phyloP scores from a whole-genome alignment of 2,797 vertebrate genomes.

The Sternarchorhynchus goeldii region DNA sequence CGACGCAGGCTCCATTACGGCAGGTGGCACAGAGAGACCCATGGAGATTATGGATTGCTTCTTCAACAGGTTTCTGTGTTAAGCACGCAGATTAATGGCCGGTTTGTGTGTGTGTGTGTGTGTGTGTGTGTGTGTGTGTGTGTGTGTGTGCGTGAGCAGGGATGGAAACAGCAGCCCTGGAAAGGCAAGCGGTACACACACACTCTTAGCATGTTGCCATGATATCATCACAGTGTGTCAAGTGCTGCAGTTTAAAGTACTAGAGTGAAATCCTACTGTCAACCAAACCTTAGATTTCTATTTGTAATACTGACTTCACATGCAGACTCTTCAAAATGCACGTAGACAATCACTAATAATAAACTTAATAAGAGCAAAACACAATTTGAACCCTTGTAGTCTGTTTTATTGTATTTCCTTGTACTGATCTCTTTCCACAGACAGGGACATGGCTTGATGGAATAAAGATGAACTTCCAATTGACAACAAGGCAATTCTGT shows the following conservation, averaged over 20 bases:
- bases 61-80: background rate
- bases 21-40: background rate
- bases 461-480: no score
- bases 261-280: no score
- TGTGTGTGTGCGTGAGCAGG: background rate
- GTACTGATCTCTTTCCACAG: no score
- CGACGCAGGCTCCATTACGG: slow-evolving; percentile 11
- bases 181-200: background rate
- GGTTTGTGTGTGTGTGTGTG: slow-evolving; percentile 9
- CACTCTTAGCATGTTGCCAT: background rate
- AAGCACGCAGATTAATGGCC: background rate
- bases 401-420: no score
- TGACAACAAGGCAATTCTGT: no score
- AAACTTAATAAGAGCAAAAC: no score
- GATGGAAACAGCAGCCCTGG: background rate
- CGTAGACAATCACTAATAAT: no score
- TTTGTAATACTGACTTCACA: no score
- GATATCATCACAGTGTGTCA: background rate
- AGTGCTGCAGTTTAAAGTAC: background rate
- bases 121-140: background rate
- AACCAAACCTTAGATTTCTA: no score
- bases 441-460: no score
- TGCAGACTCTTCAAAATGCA: no score
- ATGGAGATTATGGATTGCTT: background rate
- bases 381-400: no score